Conservation (phyloP, 2,888 invertebrate species). For the Dasysyrphus tricinctus region DNA sequence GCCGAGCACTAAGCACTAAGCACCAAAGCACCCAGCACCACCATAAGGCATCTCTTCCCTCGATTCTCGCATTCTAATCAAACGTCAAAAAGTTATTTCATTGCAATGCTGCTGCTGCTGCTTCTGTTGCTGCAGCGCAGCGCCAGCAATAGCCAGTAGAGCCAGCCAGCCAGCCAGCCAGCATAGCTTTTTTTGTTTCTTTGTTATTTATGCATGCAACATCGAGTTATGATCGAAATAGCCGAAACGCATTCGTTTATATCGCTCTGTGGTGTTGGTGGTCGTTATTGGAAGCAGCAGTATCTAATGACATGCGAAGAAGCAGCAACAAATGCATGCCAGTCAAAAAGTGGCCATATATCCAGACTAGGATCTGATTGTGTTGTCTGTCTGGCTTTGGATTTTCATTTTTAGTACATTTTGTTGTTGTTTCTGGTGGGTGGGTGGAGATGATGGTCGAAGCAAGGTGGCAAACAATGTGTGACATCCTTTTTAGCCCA, state of each 20-base stretch:
- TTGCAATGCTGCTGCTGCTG: constrained; percentile 48
- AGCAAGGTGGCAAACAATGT: neutral
- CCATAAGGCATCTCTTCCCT: constrained; percentile 40
- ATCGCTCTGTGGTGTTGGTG: constrained; percentile 43
- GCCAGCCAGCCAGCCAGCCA: constrained; percentile 1
- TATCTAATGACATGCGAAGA: constrained; percentile 57
- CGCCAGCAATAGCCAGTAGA: constrained; percentile 5
- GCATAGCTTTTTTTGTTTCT: constrained; percentile 35
- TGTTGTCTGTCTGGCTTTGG: constrained; percentile 16
- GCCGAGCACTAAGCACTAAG: constrained; percentile 15
- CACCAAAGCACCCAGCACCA: constrained; percentile 19
- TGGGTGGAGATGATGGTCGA: neutral
- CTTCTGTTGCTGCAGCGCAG: constrained; percentile 22
- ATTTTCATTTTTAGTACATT: neutral
- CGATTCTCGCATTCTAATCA: constrained; percentile 72
- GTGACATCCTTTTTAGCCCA: neutral
- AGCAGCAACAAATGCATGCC: constrained; percentile 38
- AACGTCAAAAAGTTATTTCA: constrained; percentile 72
- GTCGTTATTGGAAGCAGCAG: constrained; percentile 37
- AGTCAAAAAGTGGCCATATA: constrained; percentile 31
- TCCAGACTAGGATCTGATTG: constrained; percentile 23
- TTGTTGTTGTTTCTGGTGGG: neutral
- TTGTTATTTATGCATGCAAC: constrained; percentile 60
- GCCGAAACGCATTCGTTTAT: constrained; percentile 61
- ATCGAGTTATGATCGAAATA: constrained; percentile 68